Evolutionary conservation across 2,113 vertebrate species (phyloP).

Genomic region (Leptodactylus fuscus): DNA sequence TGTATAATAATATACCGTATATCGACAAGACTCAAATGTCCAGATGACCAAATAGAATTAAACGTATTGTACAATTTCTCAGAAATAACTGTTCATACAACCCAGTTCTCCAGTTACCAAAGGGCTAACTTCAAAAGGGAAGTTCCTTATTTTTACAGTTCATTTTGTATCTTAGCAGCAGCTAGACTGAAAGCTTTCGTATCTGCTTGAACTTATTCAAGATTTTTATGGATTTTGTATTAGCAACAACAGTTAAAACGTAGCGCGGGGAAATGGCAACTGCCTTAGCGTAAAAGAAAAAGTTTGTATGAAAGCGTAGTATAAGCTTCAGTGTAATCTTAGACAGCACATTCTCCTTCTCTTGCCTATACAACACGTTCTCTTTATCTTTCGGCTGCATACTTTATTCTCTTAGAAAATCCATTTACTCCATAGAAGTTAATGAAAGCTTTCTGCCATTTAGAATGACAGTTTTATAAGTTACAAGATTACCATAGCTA

Average conservation of each 20-base stretch:
- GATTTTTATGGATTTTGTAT: slow-evolving; percentile 20
- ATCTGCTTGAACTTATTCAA: slow-evolving; percentile 4
- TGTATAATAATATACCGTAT: too few species aligned
- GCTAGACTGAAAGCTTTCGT: slow-evolving; percentile 16
- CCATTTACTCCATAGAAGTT: slow-evolving; percentile 33
- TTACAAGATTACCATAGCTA: slow-evolving; percentile 59
- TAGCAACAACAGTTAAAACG: slow-evolving; percentile 16
- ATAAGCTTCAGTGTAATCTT: slow-evolving; percentile 32
- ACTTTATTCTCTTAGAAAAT: slow-evolving; percentile 45
- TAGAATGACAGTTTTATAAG: slow-evolving; percentile 52
- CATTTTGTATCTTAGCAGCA: not conserved
- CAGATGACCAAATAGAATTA: not conserved
- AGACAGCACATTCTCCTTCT: slow-evolving; percentile 43
- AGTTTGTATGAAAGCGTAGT: slow-evolving; percentile 11
- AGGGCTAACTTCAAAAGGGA: not conserved
- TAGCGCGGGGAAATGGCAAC: not conserved
- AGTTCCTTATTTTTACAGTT: not conserved
- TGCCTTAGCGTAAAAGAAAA: not conserved
- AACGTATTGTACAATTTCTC: not conserved
- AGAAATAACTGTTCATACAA: not conserved
- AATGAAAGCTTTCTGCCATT: slow-evolving; percentile 14
- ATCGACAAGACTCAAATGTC: not conserved
- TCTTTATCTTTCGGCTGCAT: slow-evolving; percentile 50
- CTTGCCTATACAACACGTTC: slow-evolving; percentile 13
- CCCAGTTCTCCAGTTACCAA: not conserved